Base-by-base conservation (phyloP, 2,888 invertebrate species). In the Salticus scenicus region DNA sequence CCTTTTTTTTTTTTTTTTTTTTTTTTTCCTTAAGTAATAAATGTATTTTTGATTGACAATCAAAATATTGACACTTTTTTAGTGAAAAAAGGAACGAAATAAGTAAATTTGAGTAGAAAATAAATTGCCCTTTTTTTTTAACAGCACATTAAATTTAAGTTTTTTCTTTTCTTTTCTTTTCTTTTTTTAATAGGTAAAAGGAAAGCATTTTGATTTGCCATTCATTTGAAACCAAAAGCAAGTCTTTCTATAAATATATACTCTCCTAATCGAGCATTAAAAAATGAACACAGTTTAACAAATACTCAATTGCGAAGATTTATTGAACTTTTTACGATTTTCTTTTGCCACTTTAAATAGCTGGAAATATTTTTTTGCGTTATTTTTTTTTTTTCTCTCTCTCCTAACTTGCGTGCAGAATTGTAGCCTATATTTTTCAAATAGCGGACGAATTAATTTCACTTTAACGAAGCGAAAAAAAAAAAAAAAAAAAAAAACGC, bases 371-470 rank as follows among this genome's bases (percentile, higher is more conserved):
- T 82, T 82, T 82, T 81, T 82, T 74, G 33, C 24, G 17, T 28
- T 69, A 28, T 5, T 73, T 83, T 77, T 83, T 83, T 71, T 63
- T 51, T 20, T 51, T 31, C 47, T 70, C 47, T 24, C 76, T 83
- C 66, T 77, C 37, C 75, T 30, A 20, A 51, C 71, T 76, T 82
- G 75, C 76, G 82, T 82, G 82, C 69, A 71, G 76, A 77, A 73
- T 83, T 72, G 83, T 83, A 77, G 77, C 83, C 83, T 83, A 83
- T 83, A 83, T 83, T 83, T 83, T 72, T 83, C 83, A 83, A 83
- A 83, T 83, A 77, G 77, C 83, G 66, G 67, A 82, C 83, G 72
- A 83, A 83, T 83, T 83, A 83, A 83, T 83, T 83, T 83, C 83
- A 83, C 83, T 83, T 83, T 83, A 83, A 83, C 83, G 83, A 83